phyloP scores from a whole-genome alignment of 2,888 invertebrate species.

The Tuberolachnus salignus region DNA sequence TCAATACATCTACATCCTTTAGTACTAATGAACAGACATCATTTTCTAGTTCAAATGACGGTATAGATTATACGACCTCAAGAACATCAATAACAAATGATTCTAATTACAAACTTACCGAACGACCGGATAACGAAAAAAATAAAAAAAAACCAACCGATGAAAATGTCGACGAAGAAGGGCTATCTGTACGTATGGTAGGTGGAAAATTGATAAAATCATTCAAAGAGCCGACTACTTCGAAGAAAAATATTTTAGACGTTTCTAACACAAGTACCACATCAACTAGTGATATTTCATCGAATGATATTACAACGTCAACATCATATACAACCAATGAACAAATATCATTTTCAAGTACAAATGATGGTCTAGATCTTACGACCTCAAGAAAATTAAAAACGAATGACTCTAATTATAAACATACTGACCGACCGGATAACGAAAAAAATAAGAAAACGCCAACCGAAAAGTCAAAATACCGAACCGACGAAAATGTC shows the following conservation, averaged over 20 bases:
- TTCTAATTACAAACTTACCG: not conserved
- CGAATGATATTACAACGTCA: not conserved
- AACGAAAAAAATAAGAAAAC: too few relatives aligned
- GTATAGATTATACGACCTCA: not conserved
- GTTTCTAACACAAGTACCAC: not conserved
- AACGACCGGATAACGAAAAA: not conserved
- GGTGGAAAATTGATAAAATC: constrained; percentile 55
- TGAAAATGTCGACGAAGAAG: constrained; percentile 12
- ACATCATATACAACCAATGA: constrained; percentile 1
- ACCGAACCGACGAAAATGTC: too few relatives aligned
- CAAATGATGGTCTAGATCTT: too few relatives aligned
- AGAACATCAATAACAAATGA: not conserved
- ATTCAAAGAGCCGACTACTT: constrained; percentile 20
- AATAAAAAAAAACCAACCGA: constrained; percentile 2
- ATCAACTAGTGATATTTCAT: not conserved
- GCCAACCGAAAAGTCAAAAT: too few relatives aligned
- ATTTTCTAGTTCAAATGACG: not conserved
- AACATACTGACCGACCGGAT: too few relatives aligned
- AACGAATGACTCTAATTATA: too few relatives aligned
- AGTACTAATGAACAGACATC: not conserved
- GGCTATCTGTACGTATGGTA: constrained; percentile 44
- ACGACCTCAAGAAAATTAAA: too few relatives aligned
- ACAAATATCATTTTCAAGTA: not conserved
- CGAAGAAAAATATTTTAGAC: not conserved
- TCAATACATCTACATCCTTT: not conserved